Base-by-base conservation (phyloP, 2,888 invertebrate species). In the Frankliniella intonsa region DNA sequence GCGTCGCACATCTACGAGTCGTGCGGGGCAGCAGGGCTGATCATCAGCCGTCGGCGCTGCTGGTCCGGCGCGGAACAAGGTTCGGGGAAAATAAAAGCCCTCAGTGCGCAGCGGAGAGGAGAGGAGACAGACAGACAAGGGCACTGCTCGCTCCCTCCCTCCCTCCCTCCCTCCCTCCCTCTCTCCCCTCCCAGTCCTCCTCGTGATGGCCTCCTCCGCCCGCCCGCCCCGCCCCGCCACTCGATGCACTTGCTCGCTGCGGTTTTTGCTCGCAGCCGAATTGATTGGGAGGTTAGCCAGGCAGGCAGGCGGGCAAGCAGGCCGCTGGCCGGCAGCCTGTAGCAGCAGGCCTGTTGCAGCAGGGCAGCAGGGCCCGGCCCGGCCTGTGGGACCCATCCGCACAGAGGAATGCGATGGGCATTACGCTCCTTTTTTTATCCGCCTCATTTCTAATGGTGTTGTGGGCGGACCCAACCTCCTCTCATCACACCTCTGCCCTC, bases 241-340 rank as follows among this genome's bases (percentile, higher is more conserved):
- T 3, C 62, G 62, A 7, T n/a, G 62, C 62, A 62, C 62, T 62
- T 17, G 19, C 11, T 17, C 22, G 69, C 69, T 69, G 69, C 69
- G 69, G 69, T 69, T 69, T 69, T 69, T 69, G 69, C 62, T 62
- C 62, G 62, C 62, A 62, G 62, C 22, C 69, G 69, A n/a, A 69
- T 69, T 69, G 69, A 69, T 69, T 69, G 69, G 69, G 25, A 22
- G 22, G n/a, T 69, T 69, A 69, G 69, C 22, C 69, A 3, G 22
- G 55, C 55, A 17, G 55, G 17, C 14, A n/a, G n/a, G n/a, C n/a
- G n/a, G n/a, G n/a, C n/a, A n/a, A n/a, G n/a, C n/a, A n/a, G 55
- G 55, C 55, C 1, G 55, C 55, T 2, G 17, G 55, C 55, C 38
- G 2, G 55, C 55, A 55, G 55, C 55, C 38, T 38, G 38, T 5